phyloP scores from a whole-genome alignment of 2,888 invertebrate species.

The Buathra laborator region DNA sequence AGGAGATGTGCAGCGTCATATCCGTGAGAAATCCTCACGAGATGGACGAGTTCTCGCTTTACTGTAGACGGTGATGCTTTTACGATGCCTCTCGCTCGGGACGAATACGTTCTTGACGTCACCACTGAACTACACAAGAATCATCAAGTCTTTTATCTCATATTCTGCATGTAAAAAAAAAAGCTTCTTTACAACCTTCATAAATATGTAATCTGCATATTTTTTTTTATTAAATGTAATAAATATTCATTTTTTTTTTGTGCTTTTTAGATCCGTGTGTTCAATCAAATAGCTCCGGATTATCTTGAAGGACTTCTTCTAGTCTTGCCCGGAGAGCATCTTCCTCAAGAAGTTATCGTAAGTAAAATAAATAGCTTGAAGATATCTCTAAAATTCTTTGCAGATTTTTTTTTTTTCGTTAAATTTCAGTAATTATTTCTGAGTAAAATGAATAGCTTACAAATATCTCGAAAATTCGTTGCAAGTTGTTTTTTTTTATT shows the following conservation, averaged over 20 bases:
- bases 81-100: conserved; percentile 97
- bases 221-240: background rate
- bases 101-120: conserved; percentile 98
- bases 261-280: conserved; percentile 92
- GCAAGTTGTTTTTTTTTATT: too few relatives aligned
- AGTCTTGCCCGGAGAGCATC: conserved; percentile 90
- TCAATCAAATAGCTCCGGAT: conserved; percentile 98
- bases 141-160: conserved; percentile 97
- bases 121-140: conserved; percentile 97
- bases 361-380: conserved; percentile 78
- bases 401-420: background rate
- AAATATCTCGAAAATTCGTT: too few relatives aligned
- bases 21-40: conserved; percentile 89
- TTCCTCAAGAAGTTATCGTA: conserved; percentile 87
- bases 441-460: too few relatives aligned
- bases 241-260: conserved; percentile 17
- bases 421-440: too few relatives aligned
- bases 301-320: conserved; percentile 97
- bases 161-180: conserved; percentile 91
- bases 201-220: too few relatives aligned
- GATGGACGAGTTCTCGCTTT: conserved; percentile 98
- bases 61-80: conserved; percentile 98
- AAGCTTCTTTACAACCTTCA: too few relatives aligned
- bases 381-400: too few relatives aligned
- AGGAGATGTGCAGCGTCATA: conserved; percentile 88